phyloP scores from a whole-genome alignment of 2,113 vertebrate genomes.

The Plecotus auritus region DNA sequence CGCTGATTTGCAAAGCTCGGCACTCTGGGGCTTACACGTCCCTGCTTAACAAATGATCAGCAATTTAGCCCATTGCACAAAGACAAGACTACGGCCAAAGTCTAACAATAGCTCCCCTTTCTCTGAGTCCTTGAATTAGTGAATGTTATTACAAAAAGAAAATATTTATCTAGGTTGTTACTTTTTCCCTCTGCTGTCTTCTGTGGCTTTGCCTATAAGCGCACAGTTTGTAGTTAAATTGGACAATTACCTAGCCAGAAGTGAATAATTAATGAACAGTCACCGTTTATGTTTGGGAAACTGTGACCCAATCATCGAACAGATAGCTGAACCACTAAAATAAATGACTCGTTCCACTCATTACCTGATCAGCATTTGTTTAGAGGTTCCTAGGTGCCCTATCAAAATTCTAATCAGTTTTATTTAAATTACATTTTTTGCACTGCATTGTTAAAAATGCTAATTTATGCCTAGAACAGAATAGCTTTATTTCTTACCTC shows the following conservation, averaged over 20 bases:
- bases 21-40: neutral
- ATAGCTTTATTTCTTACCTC: constrained; percentile 76
- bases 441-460: constrained; percentile 72
- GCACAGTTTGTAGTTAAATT: constrained; percentile 66
- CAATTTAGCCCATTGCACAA: neutral
- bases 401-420: constrained; percentile 72
- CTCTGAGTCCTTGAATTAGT: neutral
- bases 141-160: constrained; percentile 43
- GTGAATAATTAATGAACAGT: constrained; percentile 72
- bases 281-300: constrained; percentile 57
- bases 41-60: constrained; percentile 26
- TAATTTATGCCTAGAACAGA: constrained; percentile 77
- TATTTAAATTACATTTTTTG: constrained; percentile 71
- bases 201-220: constrained; percentile 29
- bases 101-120: neutral
- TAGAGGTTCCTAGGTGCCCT: constrained; percentile 70
- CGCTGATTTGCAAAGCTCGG: neutral
- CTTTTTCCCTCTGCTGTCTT: constrained; percentile 18
- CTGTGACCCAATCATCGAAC: constrained; percentile 64
- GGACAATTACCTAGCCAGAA: constrained; percentile 65
- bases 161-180: constrained; percentile 50
- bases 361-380: constrained; percentile 72
- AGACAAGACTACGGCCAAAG: neutral
- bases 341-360: constrained; percentile 74
- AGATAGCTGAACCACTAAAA: constrained; percentile 66